These are phyloP conservation scores for Pseudoips prasinana DNA, from an alignment of 2,888 invertebrate genomes.

Conservation along the genomic window DNA sequence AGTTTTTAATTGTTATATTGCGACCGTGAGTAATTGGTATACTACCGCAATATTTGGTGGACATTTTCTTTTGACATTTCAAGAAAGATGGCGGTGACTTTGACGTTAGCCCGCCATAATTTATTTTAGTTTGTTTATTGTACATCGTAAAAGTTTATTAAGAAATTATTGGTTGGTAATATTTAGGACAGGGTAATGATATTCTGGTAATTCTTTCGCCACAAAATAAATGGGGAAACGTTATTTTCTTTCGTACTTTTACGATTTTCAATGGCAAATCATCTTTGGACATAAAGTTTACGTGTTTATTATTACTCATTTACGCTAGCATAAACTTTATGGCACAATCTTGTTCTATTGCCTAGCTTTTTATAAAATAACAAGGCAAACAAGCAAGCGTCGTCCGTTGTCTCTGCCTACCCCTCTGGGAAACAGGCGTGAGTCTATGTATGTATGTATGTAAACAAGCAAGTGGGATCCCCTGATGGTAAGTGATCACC, in stretches of 20 bases:
- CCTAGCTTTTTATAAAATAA: too few relatives aligned
- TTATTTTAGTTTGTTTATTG: slow-evolving; percentile 32
- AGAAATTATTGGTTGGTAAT: slow-evolving; percentile 15
- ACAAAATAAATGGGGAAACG: slow-evolving; percentile 3
- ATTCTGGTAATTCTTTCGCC: slow-evolving; percentile 13
- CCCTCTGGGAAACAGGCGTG: too few relatives aligned
- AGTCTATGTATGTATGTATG: too few relatives aligned
- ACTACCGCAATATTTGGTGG: slow-evolving; percentile 57
- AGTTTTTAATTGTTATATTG: slow-evolving; percentile 66
- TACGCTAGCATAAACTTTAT: too few relatives aligned
- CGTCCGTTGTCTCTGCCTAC: too few relatives aligned
- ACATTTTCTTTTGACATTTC: slow-evolving; percentile 40
- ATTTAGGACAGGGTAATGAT: slow-evolving; percentile 15
- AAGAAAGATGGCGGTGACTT: slow-evolving; percentile 29
- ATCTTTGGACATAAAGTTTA: too few relatives aligned
- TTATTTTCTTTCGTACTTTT: slow-evolving; percentile 5
- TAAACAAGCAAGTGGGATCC: too few relatives aligned
- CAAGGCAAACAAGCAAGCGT: too few relatives aligned
- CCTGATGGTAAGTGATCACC: too few relatives aligned
- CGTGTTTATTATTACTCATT: too few relatives aligned
- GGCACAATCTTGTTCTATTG: too few relatives aligned
- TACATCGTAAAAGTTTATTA: slow-evolving; percentile 21
- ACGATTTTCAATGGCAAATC: too few relatives aligned
- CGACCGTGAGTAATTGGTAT: slow-evolving; percentile 56
- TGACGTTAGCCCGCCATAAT: slow-evolving; percentile 27